Base-by-base conservation (phyloP, 1,140 invertebrate genomes). In the Latrodectus geometricus region DNA sequence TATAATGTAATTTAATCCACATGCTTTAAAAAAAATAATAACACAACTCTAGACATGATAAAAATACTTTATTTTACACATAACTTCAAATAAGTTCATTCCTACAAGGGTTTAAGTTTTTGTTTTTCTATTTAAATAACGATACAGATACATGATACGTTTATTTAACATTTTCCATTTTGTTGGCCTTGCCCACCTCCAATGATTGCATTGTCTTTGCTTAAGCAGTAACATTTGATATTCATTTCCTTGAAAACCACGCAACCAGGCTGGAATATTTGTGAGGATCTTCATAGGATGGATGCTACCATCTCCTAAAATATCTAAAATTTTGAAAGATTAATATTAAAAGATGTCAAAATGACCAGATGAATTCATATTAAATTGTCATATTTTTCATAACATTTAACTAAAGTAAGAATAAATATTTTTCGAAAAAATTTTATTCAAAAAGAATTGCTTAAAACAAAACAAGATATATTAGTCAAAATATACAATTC, bases 171-270 rank as follows among this genome's bases (percentile, higher is more conserved):
- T 91, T 85, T 92, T 93, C 94, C 95, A 96, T 90, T 95, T 96
- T 2, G 94, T 94, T 12, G 96, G 96, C 88, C 94, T 92, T 0
- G 92, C 92, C 56, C 92, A 79, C 8, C 94, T 94, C 89, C 93
- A 93, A 48, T 92, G 90, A 2, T 90, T 89, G 84, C 94, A 91
- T 89, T 95, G 92, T 90, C 95, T 95, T 72, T 92, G 93, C 90
- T 96, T 97, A 68, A 95, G 92, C 8, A 97, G 87, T n/a, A 96
- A 90, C 89, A 91, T 91, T 88, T 91, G 94, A 90, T 93, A 96
- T 92, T 99, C 97, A 91, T 96, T 96, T 3, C 96, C 97, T n/a
- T 92, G 93, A 70, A 97, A 94, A 66, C 97, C 97, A 89, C 95
- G 93, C 17, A 99, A 92, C 97, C 97, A 98, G 0, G 91, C 90